Conservation (phyloP, 2,797 vertebrate species). For the Sebastes oblongus region DNA sequence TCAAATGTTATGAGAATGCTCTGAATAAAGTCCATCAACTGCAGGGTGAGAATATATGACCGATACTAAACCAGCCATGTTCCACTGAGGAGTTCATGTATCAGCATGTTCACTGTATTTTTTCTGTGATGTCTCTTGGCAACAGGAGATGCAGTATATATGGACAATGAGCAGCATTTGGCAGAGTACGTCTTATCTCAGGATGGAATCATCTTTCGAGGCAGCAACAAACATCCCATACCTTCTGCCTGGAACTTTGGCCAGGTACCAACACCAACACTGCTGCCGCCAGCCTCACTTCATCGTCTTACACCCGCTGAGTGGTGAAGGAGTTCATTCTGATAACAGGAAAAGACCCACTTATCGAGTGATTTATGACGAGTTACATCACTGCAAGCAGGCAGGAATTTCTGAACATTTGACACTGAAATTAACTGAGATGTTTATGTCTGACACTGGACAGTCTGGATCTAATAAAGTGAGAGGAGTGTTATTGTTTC, state of each 20-base stretch:
- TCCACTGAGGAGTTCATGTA: not conserved
- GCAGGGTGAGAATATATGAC: not conserved
- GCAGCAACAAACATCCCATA: constrained; percentile 75
- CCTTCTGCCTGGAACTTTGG: constrained; percentile 92
- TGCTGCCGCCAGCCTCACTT: not conserved
- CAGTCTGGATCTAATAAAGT: not conserved
- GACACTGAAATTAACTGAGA: not conserved
- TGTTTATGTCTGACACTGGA: not conserved
- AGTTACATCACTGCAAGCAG: not conserved
- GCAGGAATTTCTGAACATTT: not conserved
- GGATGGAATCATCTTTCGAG: constrained; percentile 91
- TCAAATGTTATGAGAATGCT: not conserved
- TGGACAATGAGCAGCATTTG: constrained; percentile 81
- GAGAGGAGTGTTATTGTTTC: not conserved
- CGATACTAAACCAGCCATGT: not conserved
- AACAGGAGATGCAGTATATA: constrained; percentile 89
- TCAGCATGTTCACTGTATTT: not conserved
- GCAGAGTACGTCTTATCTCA: constrained; percentile 90
- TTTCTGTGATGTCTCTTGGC: constrained; percentile 42
- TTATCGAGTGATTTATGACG: not conserved
- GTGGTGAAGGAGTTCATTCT: not conserved
- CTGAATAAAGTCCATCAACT: not conserved
- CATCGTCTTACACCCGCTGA: not conserved
- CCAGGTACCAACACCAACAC: constrained; percentile 87
- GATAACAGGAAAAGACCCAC: not conserved